phyloP scores from a whole-genome alignment of 2,113 vertebrate species.

The Mus spicilegus region DNA sequence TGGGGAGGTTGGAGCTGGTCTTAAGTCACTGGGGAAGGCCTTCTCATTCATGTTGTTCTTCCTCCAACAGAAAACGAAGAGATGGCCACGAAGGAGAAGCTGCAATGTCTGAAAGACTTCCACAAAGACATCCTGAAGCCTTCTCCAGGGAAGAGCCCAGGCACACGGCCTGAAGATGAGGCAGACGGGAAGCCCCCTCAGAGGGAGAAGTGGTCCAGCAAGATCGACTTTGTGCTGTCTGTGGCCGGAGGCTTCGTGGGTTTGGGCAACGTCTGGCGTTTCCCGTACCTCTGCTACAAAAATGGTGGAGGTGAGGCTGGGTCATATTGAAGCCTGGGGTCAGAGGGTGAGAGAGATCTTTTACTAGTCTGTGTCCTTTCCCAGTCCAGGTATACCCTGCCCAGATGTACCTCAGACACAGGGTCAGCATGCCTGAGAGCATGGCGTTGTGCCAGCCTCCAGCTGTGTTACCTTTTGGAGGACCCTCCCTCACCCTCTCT shows the following conservation, averaged over 20 bases:
- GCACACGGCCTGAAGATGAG: conserved; percentile 96
- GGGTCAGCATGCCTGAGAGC: not conserved
- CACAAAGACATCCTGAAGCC: conserved; percentile 99
- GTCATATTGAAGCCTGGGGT: too few species aligned
- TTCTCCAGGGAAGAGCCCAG: conserved; percentile 97
- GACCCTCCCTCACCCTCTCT: not conserved
- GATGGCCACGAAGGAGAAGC: conserved; percentile 98
- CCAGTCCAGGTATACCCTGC: not conserved
- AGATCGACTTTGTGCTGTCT: conserved; percentile 98
- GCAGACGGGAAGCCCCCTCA: conserved; percentile 95
- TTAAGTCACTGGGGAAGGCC: not conserved
- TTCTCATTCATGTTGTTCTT: rapidly evolving
- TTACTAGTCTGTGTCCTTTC: rapidly evolving
- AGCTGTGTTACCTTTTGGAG: not conserved
- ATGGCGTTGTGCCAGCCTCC: not conserved
- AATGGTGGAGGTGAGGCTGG: conserved; percentile 95
- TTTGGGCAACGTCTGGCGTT: conserved; percentile 98
- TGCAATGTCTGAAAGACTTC: conserved; percentile 98
- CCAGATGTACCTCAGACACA: not conserved
- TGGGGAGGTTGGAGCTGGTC: not conserved
- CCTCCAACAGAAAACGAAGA: conserved; percentile 75
- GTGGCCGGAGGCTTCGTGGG: conserved; percentile 98
- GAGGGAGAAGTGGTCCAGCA: conserved; percentile 98
- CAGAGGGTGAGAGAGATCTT: not conserved
- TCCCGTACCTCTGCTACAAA: conserved; percentile 99